Percentiles rank a stretch among this genome's conserved stretches.
Conservation (phyloP, 2,888 invertebrate species). For the Eucera pruinosa region DNA sequence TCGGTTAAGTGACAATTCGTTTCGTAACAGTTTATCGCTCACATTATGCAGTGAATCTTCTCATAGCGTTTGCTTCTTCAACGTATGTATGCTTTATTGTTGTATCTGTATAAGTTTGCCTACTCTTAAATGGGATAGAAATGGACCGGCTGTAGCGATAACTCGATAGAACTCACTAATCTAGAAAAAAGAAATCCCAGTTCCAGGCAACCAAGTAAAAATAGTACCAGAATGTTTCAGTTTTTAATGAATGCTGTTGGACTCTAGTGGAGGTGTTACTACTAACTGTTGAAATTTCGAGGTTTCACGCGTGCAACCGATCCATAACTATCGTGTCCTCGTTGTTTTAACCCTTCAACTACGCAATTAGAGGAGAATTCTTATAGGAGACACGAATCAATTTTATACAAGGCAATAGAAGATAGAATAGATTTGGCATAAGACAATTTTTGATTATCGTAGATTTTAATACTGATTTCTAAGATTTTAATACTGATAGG, state of each 20-base stretch:
- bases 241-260: too few species aligned
- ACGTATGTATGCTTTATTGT: too few species aligned
- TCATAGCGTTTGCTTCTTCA: slow-evolving; percentile 3
- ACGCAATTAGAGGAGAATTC: not conserved
- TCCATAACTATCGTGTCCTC: slow-evolving; percentile 43
- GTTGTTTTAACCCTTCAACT: slow-evolving; percentile 28
- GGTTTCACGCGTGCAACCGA: slow-evolving; percentile 24
- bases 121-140: slow-evolving; percentile 29
- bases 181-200: slow-evolving; percentile 6
- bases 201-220: slow-evolving; percentile 16
- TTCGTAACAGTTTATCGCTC: slow-evolving; percentile 57
- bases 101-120: slow-evolving; percentile 14
- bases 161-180: slow-evolving; percentile 3
- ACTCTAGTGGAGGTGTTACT: slow-evolving; percentile 5
- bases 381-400: not conserved
- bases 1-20: slow-evolving; percentile 62
- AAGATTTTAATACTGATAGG: too few species aligned
- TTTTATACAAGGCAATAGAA: too few species aligned
- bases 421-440: too few species aligned
- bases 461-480: too few species aligned
- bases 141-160: slow-evolving; percentile 51
- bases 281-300: too few species aligned
- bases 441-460: too few species aligned
- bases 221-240: slow-evolving; percentile 21
- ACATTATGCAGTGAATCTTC: slow-evolving; percentile 32